A percentile compares a stretch with the other conserved stretches of the same genome.
These are phyloP conservation scores for Tetheella fluctuosa DNA, from an alignment of 2,888 invertebrate genomes.

Conservation along the genomic window DNA sequence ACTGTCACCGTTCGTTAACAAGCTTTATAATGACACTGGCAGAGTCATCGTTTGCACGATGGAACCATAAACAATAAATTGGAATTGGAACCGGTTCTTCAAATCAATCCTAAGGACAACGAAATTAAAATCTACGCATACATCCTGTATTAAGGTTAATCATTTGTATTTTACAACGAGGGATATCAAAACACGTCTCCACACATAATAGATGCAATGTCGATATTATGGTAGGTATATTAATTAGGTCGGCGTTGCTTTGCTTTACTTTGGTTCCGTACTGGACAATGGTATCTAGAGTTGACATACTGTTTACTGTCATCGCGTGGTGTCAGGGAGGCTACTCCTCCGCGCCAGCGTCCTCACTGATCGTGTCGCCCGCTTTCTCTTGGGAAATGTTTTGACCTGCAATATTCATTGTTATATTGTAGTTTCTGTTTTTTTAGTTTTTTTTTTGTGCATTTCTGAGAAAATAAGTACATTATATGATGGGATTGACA, in stretches of 20 bases:
- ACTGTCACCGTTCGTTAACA: neutral
- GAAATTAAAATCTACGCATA: neutral
- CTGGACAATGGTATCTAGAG: constrained; percentile 78
- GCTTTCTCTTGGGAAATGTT: constrained; percentile 83
- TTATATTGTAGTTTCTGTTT: neutral
- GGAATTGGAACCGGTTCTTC: neutral
- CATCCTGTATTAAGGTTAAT: neutral
- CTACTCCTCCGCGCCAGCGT: constrained; percentile 76
- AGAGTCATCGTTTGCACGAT: no score
- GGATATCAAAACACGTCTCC: constrained; percentile 16
- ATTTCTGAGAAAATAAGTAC: no score
- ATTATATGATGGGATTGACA: no score
- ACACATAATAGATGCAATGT: constrained; percentile 24
- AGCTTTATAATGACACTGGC: neutral
- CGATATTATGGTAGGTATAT: constrained; percentile 33
- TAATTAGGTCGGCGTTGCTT: constrained; percentile 31
- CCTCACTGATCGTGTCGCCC: constrained; percentile 81
- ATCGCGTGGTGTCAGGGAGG: constrained; percentile 59
- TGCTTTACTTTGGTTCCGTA: constrained; percentile 23
- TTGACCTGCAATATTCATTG: constrained; percentile 64
- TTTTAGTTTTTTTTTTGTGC: no score
- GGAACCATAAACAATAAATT: no score
- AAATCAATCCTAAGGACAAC: neutral
- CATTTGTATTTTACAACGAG: neutral
- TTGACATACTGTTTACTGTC: constrained; percentile 77